Percentiles rank a stretch among this genome's conserved stretches.
Conservation (phyloP, 2,797 vertebrate genomes). For the Artibeus jamaicensis region DNA sequence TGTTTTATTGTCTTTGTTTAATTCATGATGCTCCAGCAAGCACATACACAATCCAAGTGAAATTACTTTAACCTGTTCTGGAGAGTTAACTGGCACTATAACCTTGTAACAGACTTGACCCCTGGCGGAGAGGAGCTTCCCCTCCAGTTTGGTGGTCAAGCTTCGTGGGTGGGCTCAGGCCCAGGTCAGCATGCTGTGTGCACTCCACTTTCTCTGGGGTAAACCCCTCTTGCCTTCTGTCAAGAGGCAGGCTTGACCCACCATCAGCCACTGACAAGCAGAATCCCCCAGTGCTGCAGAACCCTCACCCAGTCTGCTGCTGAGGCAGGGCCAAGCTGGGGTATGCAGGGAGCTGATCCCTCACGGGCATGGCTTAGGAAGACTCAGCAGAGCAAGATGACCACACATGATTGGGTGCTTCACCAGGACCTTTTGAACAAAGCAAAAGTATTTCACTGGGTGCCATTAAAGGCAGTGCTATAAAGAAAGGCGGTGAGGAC, state of each 20-base stretch:
- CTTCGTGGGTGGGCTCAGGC: background rate
- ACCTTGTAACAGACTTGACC: background rate
- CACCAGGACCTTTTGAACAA: background rate
- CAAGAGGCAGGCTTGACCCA: background rate
- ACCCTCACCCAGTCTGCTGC: background rate
- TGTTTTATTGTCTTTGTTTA: background rate
- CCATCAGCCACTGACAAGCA: background rate
- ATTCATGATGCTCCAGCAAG: conserved; percentile 27
- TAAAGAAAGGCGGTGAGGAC: background rate
- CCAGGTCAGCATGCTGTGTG: conserved; percentile 62
- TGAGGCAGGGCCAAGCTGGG: background rate
- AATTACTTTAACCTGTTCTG: conserved; percentile 51
- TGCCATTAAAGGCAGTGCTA: background rate
- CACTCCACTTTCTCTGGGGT: conserved; percentile 33
- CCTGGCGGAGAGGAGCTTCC: background rate
- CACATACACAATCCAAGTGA: background rate
- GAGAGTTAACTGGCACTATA: conserved; percentile 51
- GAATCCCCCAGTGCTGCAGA: background rate
- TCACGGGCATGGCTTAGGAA: background rate
- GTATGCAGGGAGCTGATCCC: no score
- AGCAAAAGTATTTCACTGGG: background rate
- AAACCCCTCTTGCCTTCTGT: background rate
- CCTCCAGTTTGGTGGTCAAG: background rate
- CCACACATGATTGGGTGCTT: background rate
- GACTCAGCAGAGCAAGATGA: background rate